Percentiles rank a stretch among this genome's conserved stretches.
Evolutionary conservation across 2,113 vertebrate species (phyloP).

Genomic region (Myiagra hebetior): DNA sequence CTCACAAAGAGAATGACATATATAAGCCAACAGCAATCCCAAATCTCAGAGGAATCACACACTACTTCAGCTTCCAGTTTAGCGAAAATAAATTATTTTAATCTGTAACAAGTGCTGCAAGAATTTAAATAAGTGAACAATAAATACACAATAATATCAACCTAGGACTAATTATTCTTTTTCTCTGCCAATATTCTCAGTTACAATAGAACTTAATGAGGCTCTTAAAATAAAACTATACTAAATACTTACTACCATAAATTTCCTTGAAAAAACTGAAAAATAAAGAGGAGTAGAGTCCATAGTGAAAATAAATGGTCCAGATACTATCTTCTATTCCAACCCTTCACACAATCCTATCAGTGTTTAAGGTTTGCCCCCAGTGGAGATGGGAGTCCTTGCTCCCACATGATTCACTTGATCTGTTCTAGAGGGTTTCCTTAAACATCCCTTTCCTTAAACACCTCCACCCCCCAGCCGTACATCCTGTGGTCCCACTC

Average conservation of each 20-base stretch:
- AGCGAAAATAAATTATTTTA: neutral
- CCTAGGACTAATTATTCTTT: neutral
- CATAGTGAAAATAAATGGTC: neutral
- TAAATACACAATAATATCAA: neutral
- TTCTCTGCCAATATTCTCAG: neutral
- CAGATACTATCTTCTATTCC: neutral
- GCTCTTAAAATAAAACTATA: neutral
- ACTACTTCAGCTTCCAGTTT: neutral
- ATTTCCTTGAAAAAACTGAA: neutral
- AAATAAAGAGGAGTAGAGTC: neutral
- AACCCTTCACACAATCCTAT: neutral
- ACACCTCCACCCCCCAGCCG: neutral
- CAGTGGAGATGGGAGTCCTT: neutral
- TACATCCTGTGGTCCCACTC: neutral
- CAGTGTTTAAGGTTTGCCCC: neutral
- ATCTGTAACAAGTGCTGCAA: neutral
- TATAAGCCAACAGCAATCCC: neutral
- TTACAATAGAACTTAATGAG: neutral
- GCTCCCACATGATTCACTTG: neutral
- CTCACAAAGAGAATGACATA: neutral
- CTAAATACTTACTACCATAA: neutral
- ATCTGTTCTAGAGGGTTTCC: neutral
- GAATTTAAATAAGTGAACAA: neutral
- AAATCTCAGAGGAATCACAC: neutral
- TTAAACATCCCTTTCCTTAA: neutral